Evolutionary conservation across 2,888 invertebrate species (phyloP).

Genomic region (Amblyjoppa proteus): DNA sequence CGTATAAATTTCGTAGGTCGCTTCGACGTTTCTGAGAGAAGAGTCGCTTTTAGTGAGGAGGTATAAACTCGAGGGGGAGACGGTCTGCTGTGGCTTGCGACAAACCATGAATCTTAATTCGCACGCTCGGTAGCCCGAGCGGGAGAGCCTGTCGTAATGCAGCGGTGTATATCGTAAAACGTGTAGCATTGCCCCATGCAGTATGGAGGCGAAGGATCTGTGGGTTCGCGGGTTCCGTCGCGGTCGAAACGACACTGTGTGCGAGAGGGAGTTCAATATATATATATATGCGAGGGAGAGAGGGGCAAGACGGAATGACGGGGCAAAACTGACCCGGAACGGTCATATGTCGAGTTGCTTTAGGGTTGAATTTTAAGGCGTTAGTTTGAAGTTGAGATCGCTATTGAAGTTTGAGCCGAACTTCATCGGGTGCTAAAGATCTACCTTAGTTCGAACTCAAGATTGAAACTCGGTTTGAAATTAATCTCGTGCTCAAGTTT

Average conservation of each 20-base stretch:
- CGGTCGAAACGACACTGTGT: conserved; percentile 24
- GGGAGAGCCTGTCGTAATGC: conserved; percentile 41
- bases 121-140: conserved; percentile 16
- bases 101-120: conserved; percentile 66
- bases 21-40: conserved; percentile 28
- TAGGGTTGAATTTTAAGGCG: no score
- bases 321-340: not conserved
- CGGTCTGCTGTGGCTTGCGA: conserved; percentile 8
- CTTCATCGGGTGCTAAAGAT: no score
- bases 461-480: not conserved
- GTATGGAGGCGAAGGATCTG: conserved; percentile 3
- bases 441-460: not conserved
- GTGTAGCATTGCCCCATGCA: conserved; percentile 24
- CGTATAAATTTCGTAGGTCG: conserved; percentile 39
- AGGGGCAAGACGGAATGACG: not conserved
- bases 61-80: not conserved
- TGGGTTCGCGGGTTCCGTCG: not conserved
- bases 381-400: no score
- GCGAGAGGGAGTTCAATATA: not conserved
- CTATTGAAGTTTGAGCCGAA: no score
- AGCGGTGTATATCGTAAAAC: conserved; percentile 56
- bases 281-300: not conserved
- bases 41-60: conserved; percentile 23
- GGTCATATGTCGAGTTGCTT: no score
- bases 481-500: no score